Percentiles rank a stretch among this genome's conserved stretches.
Conservation (phyloP, 2,113 vertebrate species). For the Urocolius indicus region DNA sequence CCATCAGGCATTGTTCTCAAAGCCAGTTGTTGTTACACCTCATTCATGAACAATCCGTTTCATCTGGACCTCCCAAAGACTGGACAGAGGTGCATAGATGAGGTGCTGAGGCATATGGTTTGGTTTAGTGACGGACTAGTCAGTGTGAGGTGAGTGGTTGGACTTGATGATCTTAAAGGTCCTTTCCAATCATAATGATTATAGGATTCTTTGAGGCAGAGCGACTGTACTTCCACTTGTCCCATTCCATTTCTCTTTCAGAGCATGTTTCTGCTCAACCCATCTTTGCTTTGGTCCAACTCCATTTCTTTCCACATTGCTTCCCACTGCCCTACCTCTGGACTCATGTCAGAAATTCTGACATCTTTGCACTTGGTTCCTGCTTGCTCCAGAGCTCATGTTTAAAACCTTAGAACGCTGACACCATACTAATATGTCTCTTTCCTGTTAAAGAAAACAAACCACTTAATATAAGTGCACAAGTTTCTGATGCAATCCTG, state of each 20-base stretch:
- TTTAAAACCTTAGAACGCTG: not conserved
- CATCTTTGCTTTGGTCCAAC: not conserved
- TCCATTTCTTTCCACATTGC: not conserved
- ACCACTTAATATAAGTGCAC: not conserved
- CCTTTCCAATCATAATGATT: too few relatives aligned
- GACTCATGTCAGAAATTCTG: not conserved
- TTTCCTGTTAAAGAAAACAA: not conserved
- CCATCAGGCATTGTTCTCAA: not conserved
- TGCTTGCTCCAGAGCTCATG: not conserved
- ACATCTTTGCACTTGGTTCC: not conserved
- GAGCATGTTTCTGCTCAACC: not conserved
- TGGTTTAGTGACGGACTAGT: too few relatives aligned
- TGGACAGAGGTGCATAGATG: not conserved
- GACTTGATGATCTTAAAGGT: too few relatives aligned
- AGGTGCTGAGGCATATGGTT: too few relatives aligned
- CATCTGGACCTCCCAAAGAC: not conserved
- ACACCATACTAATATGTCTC: rapidly evolving
- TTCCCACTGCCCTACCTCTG: not conserved
- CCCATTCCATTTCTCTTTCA: not conserved
- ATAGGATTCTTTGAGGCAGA: not conserved
- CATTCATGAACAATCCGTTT: not conserved
- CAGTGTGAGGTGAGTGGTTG: too few relatives aligned
- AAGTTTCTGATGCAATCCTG: not conserved
- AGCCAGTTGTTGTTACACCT: not conserved
- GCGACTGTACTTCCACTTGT: not conserved